A percentile compares a stretch with the other conserved stretches of the same genome.
phyloP scores from a whole-genome alignment of 2,888 invertebrate species.

The Xanthia icteritia region DNA sequence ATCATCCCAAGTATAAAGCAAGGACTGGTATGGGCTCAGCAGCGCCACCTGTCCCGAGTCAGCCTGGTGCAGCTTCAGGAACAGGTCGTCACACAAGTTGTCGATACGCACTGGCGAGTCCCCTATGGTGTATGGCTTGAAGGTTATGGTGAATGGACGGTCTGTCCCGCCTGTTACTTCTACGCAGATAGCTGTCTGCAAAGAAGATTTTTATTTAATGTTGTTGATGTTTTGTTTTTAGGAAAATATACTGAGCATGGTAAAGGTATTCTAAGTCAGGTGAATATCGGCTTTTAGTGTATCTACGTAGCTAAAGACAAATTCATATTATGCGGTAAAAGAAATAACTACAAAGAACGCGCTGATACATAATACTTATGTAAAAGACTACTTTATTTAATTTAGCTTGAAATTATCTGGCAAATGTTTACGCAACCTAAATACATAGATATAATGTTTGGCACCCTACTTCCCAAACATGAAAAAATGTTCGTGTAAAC shows the following conservation, averaged over 20 bases:
- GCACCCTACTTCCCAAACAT: slow-evolving; percentile 37
- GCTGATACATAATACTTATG: background rate
- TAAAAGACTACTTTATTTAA: slow-evolving; percentile 1
- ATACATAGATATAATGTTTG: slow-evolving; percentile 7
- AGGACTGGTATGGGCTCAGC: slow-evolving; percentile 93
- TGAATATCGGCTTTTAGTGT: background rate
- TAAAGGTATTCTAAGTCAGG: background rate
- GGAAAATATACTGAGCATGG: background rate
- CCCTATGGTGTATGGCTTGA: slow-evolving; percentile 93
- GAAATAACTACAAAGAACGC: background rate
- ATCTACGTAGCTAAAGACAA: background rate
- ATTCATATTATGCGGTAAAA: background rate
- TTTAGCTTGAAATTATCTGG: slow-evolving; percentile 9
- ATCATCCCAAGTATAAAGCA: slow-evolving; percentile 96
- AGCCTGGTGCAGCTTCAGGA: slow-evolving; percentile 94
- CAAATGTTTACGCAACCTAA: slow-evolving; percentile 35
- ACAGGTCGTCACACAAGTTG: slow-evolving; percentile 95
- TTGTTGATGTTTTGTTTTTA: background rate
- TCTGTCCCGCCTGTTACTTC: slow-evolving; percentile 94
- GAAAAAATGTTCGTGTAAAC: slow-evolving; percentile 31
- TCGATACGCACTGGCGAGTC: slow-evolving; percentile 96
- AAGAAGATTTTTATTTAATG: slow-evolving; percentile 37
- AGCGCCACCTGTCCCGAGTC: slow-evolving; percentile 91
- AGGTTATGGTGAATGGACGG: slow-evolving; percentile 93
- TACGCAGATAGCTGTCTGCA: slow-evolving; percentile 92